Evolutionary conservation across 2,888 invertebrate genomes (phyloP), one percentile per base, ranked within the genome.

Genomic region (Drosophila helvetica): DNA sequence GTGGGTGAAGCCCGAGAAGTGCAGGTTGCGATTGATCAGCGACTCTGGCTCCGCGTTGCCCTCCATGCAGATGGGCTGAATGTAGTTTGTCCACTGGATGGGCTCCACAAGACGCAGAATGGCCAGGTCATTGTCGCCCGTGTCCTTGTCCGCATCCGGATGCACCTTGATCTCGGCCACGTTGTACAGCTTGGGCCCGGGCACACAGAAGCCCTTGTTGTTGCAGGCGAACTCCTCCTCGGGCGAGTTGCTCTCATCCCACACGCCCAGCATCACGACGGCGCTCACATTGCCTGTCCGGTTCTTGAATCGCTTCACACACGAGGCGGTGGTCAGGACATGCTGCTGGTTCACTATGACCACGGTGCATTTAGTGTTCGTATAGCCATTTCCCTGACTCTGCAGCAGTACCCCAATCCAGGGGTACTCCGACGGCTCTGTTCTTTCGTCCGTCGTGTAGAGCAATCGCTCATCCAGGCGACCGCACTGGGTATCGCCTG

Each of bases 321-420:
- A 85, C 2, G 69, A n/a, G 10, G 80, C 82, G 0, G 83, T 61
- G 2, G 78, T 80, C 52, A 83, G 55, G 17, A 83, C 82, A 47
- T 83, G 71, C 10, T 47, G 25, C 4, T 65, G 48, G 17, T 65
- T 53, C 10, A 83, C 63, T 6, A 83, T 79, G n/a, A 78, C 62
- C 19, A 83, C 79, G 17, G 46, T 74, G 71, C 85, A 85, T 0
- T 0, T 6, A 2, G 52, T 47, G 9, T 62, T 79, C 1, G 17
- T 10, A 0, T 54, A 57, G 3, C 7, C 1, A 1, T 50, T 12
- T 0, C 74, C 62, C 18, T 3, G 42, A 0, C 56, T 46, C 6
- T 69, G 45, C 22, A 56, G 38, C 15, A 83, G 69, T 8, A 82
- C 1, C 1, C 86, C 84, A 6, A 84, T 55, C 84, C 86, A 84